Evolutionary conservation across 2,113 vertebrate genomes (phyloP).

Genomic region (Mellivora capensis): DNA sequence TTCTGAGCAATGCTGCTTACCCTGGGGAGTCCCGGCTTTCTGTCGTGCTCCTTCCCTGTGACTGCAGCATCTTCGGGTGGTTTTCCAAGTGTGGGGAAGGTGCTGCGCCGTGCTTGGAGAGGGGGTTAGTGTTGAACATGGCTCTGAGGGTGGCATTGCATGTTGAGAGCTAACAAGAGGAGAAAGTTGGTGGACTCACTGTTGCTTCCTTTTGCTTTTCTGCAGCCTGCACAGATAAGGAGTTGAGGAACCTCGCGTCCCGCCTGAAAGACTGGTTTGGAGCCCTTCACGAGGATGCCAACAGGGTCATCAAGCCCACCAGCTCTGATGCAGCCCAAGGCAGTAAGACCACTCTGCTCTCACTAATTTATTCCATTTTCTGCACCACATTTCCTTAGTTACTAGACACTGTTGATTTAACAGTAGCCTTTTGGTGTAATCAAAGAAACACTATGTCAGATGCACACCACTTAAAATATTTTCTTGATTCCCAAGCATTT

Average conservation of each 20-base stretch:
- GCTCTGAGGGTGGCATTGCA: background rate
- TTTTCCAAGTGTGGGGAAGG: background rate
- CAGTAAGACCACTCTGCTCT: constrained; percentile 85
- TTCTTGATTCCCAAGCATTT: background rate
- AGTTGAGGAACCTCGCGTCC: constrained; percentile 91
- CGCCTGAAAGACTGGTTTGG: constrained; percentile 97
- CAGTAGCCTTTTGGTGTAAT: background rate
- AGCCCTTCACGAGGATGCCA: constrained; percentile 93
- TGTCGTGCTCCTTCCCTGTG: background rate
- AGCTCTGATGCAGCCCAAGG: constrained; percentile 86
- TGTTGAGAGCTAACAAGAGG: rapidly evolving
- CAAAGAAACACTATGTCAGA: background rate
- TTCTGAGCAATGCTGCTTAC: background rate
- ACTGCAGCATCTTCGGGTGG: background rate
- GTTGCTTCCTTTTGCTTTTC: constrained; percentile 70
- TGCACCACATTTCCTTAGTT: background rate
- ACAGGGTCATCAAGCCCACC: constrained; percentile 92
- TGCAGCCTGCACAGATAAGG: constrained; percentile 92
- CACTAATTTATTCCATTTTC: background rate
- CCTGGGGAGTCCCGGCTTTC: background rate
- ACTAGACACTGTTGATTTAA: background rate
- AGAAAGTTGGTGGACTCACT: background rate
- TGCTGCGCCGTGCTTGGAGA: background rate
- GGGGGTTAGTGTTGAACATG: background rate
- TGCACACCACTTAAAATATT: background rate